Base-by-base conservation (phyloP, 1,140 invertebrate genomes). In the Lamellibrachia luymesi region DNA sequence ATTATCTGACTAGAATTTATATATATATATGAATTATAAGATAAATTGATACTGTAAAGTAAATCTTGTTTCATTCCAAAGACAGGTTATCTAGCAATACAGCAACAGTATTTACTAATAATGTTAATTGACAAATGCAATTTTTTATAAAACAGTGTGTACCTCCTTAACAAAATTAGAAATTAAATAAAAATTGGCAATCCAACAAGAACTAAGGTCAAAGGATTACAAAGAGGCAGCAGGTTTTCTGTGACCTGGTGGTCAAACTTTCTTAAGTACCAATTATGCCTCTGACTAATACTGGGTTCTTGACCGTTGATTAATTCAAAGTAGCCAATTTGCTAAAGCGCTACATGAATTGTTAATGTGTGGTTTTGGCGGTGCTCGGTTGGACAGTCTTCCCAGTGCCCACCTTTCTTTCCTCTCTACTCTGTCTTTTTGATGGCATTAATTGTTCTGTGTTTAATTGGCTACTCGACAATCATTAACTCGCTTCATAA, bases 291-390 rank as follows among this genome's bases (percentile, higher is more conserved):
- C 64, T 80, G 6, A 22, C 64, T 80, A 80, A 80, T 22, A 80
- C 13, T 80, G 64, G 64, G 64, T 17, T 22, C 64, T 80, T 80
- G 64, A 80, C 64, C 64, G 2, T 2, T 80, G 64, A 80, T 80
- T 80, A 80, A 80, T 80, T 80, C 64, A 10, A 80, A 80, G 64
- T 80, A 80, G 64, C 64, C 64, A 80, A 80, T 80, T 80, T 80
- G 64, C 64, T 80, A 22, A 80, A 22, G 64, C 13, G 64, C 64
- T 17, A 80, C 64, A 80, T 80, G 64, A 80, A 80, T 80, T 80
- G 64, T 80, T 80, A 80, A 80, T 80, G 64, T 22, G 17, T 80
- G 2, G 13, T 10, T 80, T 80, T 80, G 64, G 64, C 8, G 5
- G 64, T 80, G 64, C 64, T 10, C 17, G 64, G 4, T 80, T 80